These are phyloP conservation scores for Dendrocincla tyrannina DNA, from an alignment of 2,797 vertebrate genomes.

Conservation along the genomic window DNA sequence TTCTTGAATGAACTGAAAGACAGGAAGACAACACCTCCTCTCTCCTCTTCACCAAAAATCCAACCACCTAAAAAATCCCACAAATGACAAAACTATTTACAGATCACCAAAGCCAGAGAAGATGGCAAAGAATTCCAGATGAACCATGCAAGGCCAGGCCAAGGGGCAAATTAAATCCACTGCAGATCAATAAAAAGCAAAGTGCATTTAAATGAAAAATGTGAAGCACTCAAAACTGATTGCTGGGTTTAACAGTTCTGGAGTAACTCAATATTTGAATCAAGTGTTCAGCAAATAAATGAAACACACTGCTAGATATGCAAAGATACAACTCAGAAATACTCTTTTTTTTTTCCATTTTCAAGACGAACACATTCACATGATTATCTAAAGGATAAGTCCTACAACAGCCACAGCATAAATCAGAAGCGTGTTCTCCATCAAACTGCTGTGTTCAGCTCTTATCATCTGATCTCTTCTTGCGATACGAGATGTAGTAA, in stretches of 20 bases:
- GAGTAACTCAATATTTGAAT: slow-evolving; percentile 24
- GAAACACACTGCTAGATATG: neutral
- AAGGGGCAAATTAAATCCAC: slow-evolving; percentile 40
- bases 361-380: neutral
- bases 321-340: neutral
- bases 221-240: neutral
- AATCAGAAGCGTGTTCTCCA: neutral
- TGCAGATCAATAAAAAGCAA: slow-evolving; percentile 39
- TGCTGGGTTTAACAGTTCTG: neutral
- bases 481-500: slow-evolving; percentile 34
- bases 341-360: neutral
- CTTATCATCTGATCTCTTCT: slow-evolving; percentile 39
- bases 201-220: slow-evolving; percentile 44
- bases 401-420: neutral
- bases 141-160: slow-evolving; percentile 12
- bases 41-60: neutral
- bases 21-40: neutral
- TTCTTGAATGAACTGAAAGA: neutral
- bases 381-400: slow-evolving; percentile 44
- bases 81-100: neutral
- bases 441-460: slow-evolving; percentile 23
- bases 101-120: neutral
- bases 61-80: neutral
- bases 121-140: slow-evolving; percentile 15
- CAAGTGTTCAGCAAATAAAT: slow-evolving; percentile 10